These are phyloP conservation scores for Hymenochirus boettgeri DNA, from an alignment of 2,113 vertebrate genomes.

Conservation along the genomic window DNA sequence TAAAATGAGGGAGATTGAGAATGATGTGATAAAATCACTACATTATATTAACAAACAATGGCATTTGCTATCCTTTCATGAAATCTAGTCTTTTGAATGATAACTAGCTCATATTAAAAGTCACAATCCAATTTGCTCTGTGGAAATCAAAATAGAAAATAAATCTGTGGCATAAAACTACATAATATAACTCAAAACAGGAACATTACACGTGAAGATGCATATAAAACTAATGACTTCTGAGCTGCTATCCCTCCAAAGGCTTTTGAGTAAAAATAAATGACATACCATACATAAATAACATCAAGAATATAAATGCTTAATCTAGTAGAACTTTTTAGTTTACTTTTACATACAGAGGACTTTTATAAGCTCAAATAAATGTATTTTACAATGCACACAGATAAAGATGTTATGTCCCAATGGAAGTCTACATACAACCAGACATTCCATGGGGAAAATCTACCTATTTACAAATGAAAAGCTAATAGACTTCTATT, in stretches of 20 bases:
- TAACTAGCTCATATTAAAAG: constrained; percentile 43
- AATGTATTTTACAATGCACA: too few relatives aligned
- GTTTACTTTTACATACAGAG: too few relatives aligned
- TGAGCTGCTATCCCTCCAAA: not conserved
- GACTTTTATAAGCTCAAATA: too few relatives aligned
- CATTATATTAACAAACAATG: constrained; percentile 73
- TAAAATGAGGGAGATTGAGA: constrained; percentile 57
- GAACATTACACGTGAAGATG: not conserved
- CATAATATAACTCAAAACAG: constrained; percentile 12
- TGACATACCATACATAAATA: not conserved
- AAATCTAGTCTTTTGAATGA: constrained; percentile 37
- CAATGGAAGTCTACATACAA: too few relatives aligned
- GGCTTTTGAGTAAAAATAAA: not conserved
- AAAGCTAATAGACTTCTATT: too few relatives aligned
- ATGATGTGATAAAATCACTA: constrained; percentile 66
- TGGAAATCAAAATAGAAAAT: constrained; percentile 35
- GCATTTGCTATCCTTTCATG: constrained; percentile 58
- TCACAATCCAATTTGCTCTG: constrained; percentile 45
- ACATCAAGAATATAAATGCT: too few relatives aligned
- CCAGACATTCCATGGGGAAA: too few relatives aligned
- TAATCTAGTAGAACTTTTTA: too few relatives aligned
- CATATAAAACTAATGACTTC: constrained; percentile 13
- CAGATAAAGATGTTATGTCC: too few relatives aligned
- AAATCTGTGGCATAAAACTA: constrained; percentile 21
- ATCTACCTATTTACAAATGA: too few relatives aligned